Evolutionary conservation across 2,113 vertebrate genomes (phyloP), one percentile per base, ranked within the genome.

Genomic region (Tragelaphus strepsiceros): DNA sequence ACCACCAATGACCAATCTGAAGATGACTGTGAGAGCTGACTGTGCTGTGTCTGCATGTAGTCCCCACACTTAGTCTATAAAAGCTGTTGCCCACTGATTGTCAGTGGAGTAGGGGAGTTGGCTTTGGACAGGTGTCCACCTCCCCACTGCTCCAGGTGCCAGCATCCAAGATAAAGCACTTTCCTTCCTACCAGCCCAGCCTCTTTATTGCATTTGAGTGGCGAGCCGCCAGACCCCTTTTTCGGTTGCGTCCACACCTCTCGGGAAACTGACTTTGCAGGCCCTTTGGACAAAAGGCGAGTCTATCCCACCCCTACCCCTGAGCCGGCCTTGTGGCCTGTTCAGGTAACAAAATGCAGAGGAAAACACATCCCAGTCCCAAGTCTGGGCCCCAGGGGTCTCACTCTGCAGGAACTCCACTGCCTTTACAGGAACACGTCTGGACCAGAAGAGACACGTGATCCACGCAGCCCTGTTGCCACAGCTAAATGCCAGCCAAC

Each of bases 391-490:
- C 22, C 53, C 43, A 28, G 56, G 43, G 15, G 3, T 58, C 3
- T 17, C 11, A 3, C 22, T 19, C 5, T 12, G 10, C 8, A 53
- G 3, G 32, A 26, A 16, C 0, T 14, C 49, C 24, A 21, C 8
- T 43, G 32, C 22, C 13, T 21, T 22, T 24, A 2, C 17, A 2
- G n/a, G 56, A n/a, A 22, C 11, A 53, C 16, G 28, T 3, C 19
- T 21, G 9, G 83, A 22, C 15, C n/a, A 71, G 43, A 4, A 32
- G 6, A 19, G 46, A 39, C 28, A 6, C 0, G 1, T 1, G 1
- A 30, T 21, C 56, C 10, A 35, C 3, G 8, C n/a, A 4, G 2
- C 8, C 8, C n/a, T 49, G 24, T 3, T 24, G 6, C 16, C 51
- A 56, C 2, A 26, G 43, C 51, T 49, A 39, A 89, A n/a, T 28